These are phyloP conservation scores for Macaria liturata DNA, from an alignment of 2,888 invertebrate genomes.

Conservation along the genomic window DNA sequence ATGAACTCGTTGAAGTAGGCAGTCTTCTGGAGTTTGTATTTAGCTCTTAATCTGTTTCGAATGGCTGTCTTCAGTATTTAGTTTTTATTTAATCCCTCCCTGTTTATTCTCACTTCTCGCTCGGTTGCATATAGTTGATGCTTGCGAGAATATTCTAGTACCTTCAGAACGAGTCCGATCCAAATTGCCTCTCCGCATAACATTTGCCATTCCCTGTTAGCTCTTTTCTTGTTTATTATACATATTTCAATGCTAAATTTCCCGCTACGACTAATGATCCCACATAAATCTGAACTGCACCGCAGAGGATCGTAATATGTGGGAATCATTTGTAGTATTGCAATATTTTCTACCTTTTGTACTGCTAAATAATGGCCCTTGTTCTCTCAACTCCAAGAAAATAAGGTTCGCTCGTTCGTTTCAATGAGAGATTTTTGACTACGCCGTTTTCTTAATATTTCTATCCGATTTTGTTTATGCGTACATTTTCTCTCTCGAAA, in stretches of 20 bases:
- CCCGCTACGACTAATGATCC: constrained; percentile 75
- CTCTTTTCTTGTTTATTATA: constrained; percentile 75
- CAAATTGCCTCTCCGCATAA: constrained; percentile 38
- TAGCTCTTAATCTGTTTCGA: constrained; percentile 14
- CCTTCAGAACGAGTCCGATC: constrained; percentile 5
- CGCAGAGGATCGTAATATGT: constrained; percentile 73
- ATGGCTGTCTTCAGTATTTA: constrained; percentile 13
- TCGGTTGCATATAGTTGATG: constrained; percentile 2
- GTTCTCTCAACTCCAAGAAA: constrained; percentile 35
- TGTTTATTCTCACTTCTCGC: constrained; percentile 8
- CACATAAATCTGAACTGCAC: constrained; percentile 75
- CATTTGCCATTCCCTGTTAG: constrained; percentile 56
- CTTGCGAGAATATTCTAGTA: constrained; percentile 7
- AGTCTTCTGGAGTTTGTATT: constrained; percentile 24
- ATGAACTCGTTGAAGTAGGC: constrained; percentile 8
- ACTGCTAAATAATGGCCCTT: constrained; percentile 38
- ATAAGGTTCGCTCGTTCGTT: constrained; percentile 28
- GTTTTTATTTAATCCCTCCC: not conserved
- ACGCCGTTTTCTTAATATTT: constrained; percentile 21
- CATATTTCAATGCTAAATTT: constrained; percentile 75
- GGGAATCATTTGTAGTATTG: constrained; percentile 63
- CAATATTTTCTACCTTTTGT: constrained; percentile 56
- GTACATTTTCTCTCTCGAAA: constrained; percentile 16
- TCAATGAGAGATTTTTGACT: constrained; percentile 31
- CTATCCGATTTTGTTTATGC: constrained; percentile 18